Conservation (phyloP, 2,888 invertebrate genomes). For the Mesodorylaimus sp. region DNA sequence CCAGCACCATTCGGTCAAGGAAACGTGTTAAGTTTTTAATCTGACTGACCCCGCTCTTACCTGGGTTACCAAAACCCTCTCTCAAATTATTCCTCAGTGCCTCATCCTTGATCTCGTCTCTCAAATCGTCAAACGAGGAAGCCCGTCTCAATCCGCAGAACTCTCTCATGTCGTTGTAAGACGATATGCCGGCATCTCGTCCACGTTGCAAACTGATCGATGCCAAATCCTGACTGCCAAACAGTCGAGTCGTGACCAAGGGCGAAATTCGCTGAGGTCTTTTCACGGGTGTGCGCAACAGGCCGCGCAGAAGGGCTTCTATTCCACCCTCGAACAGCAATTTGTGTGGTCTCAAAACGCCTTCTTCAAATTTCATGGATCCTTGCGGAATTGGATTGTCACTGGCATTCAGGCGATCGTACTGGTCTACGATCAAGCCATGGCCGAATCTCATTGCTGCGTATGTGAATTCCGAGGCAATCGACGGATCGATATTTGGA, state of each 20-base stretch:
- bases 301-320: conserved; percentile 55
- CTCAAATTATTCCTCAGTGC: too few species aligned
- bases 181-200: conserved; percentile 71
- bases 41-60: too few species aligned
- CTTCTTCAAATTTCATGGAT: conserved; percentile 40
- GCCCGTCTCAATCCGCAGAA: conserved; percentile 57
- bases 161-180: conserved; percentile 64
- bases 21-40: too few species aligned
- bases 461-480: neutral
- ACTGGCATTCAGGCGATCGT: conserved; percentile 59
- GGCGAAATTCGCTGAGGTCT: conserved; percentile 58
- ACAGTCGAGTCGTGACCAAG: conserved; percentile 77
- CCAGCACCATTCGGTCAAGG: too few species aligned
- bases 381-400: conserved; percentile 67
- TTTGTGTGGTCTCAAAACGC: conserved; percentile 71
- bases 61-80: too few species aligned
- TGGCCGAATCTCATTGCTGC: conserved; percentile 4
- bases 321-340: conserved; percentile 86
- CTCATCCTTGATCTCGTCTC: conserved; percentile 54
- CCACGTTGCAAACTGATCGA: conserved; percentile 50
- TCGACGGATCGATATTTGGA: conserved; percentile 1
- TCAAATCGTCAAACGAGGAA: conserved; percentile 43
- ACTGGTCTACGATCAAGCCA: conserved; percentile 31
- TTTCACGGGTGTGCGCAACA: neutral
- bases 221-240: conserved; percentile 54